phyloP scores from a whole-genome alignment of 2,797 vertebrate genomes.

The Scleropages formosus region DNA sequence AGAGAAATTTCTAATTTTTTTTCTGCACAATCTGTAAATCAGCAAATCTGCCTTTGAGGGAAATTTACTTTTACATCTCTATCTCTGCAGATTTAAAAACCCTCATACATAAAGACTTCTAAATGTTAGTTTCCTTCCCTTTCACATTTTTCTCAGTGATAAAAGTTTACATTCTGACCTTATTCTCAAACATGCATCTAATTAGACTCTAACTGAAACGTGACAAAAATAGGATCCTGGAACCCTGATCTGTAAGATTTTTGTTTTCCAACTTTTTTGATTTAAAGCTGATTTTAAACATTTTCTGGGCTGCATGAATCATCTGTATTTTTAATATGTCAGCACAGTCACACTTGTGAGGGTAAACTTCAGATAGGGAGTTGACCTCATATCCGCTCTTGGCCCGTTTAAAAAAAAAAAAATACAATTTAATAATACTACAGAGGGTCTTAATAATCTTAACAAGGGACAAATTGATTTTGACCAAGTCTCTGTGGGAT shows the following conservation, averaged over 20 bases:
- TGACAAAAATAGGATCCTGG: neutral
- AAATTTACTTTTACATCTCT: neutral
- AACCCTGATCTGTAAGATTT: neutral
- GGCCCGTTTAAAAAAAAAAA: neutral
- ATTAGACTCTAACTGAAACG: neutral
- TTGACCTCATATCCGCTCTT: slow-evolving; percentile 18
- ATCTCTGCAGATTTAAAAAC: neutral
- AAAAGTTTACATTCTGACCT: neutral
- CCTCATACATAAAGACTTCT: neutral
- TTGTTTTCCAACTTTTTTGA: neutral
- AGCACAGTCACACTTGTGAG: neutral
- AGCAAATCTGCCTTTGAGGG: neutral
- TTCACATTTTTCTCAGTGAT: neutral
- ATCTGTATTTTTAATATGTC: neutral
- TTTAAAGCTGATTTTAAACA: neutral
- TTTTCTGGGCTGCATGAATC: neutral
- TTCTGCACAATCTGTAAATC: neutral
- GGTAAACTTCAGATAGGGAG: neutral
- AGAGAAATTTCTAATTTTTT: neutral
- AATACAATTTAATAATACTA: neutral
- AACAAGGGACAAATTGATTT: slow-evolving; percentile 10
- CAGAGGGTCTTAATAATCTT: slow-evolving; percentile 24
- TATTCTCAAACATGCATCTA: neutral
- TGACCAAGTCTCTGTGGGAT: neutral
- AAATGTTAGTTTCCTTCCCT: neutral